Base-by-base conservation (phyloP, 2,113 vertebrate genomes). In the Campylomormyrus tamandua region DNA sequence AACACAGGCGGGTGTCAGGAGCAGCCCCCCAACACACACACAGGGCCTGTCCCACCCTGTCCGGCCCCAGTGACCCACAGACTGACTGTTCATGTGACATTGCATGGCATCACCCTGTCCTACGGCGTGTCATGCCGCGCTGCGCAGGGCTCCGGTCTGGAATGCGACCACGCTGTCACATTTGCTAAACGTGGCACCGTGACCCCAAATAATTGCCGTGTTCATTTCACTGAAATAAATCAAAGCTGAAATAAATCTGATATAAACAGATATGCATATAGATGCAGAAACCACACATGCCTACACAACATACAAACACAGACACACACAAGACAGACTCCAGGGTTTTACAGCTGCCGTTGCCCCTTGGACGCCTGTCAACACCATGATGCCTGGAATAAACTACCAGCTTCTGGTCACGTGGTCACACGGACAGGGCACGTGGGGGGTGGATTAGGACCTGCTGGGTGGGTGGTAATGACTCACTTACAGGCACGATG, bases 281-380 rank as follows among this genome's bases (percentile, higher is more conserved):
- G 11, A 50, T 31, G 24, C 83, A 86, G 53, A 56, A 56, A 53
- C 52, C 48, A 27, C 21, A 86, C 35, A 87, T 19, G 24, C 21
- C 2, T 21, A 49, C 24, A 8, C 24, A 56, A 8, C 52, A 85
- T 19, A 8, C 48, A 77, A 7, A 50, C 15, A 70, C 89, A 49
- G 6, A 21, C 50, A 42, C 49, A 50, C 49, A 15, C 49, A 50
- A 50, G 52, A 15, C 52, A 46, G 8, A 48, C 10, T 35, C 88
- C 90, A 66, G 89, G 70, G 88, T 91, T 92, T 91, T 86, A 89
- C 94, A 94, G 94, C 93, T 95, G 94, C 91, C 90, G 89, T 90
- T 80, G 74, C 89, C 74, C 91, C 92, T 95, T 93, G 94, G 91
- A 93, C 89, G 88, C 70, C 92, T 94, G 91, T 95, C 95, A 94